phyloP scores from a whole-genome alignment of 2,888 invertebrate genomes.

The Lacanobia oleracea region DNA sequence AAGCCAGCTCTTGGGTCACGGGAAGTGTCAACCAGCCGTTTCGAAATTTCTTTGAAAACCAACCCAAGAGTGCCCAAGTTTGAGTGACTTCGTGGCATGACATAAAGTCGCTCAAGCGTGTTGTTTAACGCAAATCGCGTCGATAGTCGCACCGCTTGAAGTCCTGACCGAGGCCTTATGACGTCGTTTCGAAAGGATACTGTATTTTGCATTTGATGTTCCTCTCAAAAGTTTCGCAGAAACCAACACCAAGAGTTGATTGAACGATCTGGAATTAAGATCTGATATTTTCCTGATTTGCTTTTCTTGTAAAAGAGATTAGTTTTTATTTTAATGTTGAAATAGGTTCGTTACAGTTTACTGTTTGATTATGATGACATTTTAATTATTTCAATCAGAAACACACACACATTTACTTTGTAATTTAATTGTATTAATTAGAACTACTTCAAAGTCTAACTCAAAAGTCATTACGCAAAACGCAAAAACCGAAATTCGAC shows the following conservation, averaged over 20 bases:
- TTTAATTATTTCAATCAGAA: background rate
- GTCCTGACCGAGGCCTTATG: background rate
- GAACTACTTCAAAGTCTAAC: background rate
- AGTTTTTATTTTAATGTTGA: background rate
- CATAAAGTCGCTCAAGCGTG: background rate
- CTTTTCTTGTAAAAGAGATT: background rate
- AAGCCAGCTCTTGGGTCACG: too few relatives aligned
- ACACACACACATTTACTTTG: too few relatives aligned
- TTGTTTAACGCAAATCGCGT: background rate
- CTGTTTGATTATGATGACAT: background rate
- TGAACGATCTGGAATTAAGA: background rate
- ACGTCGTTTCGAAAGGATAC: conserved; percentile 22
- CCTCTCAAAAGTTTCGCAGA: conserved; percentile 9
- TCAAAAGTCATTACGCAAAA: background rate
- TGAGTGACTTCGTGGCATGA: too few relatives aligned
- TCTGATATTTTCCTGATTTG: background rate
- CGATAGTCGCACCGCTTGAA: background rate
- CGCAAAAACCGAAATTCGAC: too few relatives aligned
- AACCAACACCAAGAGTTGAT: conserved; percentile 16
- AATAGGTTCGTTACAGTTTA: background rate
- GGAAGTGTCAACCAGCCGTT: too few relatives aligned
- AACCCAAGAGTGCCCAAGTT: too few relatives aligned
- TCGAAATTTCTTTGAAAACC: too few relatives aligned
- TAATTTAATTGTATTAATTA: too few relatives aligned
- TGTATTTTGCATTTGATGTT: conserved; percentile 25